A percentile compares a stretch with the other conserved stretches of the same genome.
phyloP scores from a whole-genome alignment of 2,113 vertebrate species.

The Rhadina sibilatrix region DNA sequence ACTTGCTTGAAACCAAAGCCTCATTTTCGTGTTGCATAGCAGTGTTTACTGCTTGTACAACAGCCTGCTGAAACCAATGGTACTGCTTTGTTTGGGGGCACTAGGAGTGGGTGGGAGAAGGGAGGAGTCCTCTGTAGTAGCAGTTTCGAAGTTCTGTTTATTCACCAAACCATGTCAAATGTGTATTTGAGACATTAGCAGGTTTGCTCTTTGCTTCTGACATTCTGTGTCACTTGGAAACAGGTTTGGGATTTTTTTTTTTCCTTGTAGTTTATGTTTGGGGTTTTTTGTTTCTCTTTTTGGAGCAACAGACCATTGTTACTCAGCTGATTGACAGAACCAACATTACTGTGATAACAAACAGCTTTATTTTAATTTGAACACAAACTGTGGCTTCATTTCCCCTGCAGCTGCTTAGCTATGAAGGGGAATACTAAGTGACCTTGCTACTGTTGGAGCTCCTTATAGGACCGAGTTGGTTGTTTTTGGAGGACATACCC shows the following conservation, averaged over 20 bases:
- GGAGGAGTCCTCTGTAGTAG: not conserved
- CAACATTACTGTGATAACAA: rapidly evolving
- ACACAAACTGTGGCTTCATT: not conserved
- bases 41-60: not conserved
- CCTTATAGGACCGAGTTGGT: not conserved
- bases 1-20: not conserved
- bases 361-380: not conserved
- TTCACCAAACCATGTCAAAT: not conserved
- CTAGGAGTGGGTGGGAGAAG: not conserved
- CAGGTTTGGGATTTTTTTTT: not conserved
- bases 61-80: not conserved
- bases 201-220: not conserved
- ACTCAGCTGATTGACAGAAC: not conserved
- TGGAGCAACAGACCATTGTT: not conserved
- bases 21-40: not conserved
- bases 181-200: not conserved
- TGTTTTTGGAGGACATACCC: not conserved
- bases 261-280: not conserved
- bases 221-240: not conserved
- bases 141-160: not conserved
- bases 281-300: not conserved
- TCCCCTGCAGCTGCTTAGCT: not conserved
- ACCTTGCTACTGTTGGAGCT: not conserved
- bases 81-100: not conserved
- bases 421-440: not conserved